Percentiles rank a stretch among this genome's conserved stretches.
Conservation (phyloP, 2,888 invertebrate species). For the Agrochola macilenta region DNA sequence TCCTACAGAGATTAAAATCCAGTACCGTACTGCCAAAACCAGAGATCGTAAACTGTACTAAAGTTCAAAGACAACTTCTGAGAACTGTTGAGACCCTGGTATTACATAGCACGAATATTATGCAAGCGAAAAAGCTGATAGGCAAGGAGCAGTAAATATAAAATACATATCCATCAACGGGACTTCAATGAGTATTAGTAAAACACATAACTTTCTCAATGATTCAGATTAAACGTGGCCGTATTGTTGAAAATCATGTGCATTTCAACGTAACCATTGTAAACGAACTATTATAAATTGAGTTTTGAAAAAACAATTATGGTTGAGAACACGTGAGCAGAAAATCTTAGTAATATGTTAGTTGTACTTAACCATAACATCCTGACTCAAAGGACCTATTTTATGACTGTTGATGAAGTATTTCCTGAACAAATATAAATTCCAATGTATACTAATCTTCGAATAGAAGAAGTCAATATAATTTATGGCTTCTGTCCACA, state of each 20-base stretch:
- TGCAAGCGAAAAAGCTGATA: slow-evolving; percentile 40
- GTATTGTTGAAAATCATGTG: slow-evolving; percentile 70
- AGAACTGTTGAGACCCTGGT: slow-evolving; percentile 50
- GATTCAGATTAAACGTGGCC: slow-evolving; percentile 66
- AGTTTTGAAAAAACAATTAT: slow-evolving; percentile 65
- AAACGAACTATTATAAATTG: slow-evolving; percentile 51
- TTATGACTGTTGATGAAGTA: slow-evolving; percentile 3
- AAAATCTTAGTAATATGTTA: slow-evolving; percentile 57
- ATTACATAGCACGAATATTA: slow-evolving; percentile 34
- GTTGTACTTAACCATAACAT: slow-evolving; percentile 61
- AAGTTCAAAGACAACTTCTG: slow-evolving; percentile 49
- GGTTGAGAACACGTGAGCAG: slow-evolving; percentile 60
- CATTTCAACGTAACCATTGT: slow-evolving; percentile 50
- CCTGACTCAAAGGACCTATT: slow-evolving; percentile 41
- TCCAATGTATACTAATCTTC: slow-evolving; percentile 13
- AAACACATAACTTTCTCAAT: slow-evolving; percentile 64
- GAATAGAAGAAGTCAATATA: slow-evolving; percentile 27
- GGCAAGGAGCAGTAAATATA: slow-evolving; percentile 6
- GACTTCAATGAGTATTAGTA: slow-evolving; percentile 32
- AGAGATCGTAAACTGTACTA: slow-evolving; percentile 47
- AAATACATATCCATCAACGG: slow-evolving; percentile 20
- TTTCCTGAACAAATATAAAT: slow-evolving; percentile 7
- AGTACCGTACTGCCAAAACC: slow-evolving; percentile 44
- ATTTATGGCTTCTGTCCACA: slow-evolving; percentile 19
- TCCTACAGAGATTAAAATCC: slow-evolving; percentile 50